Conservation (phyloP, 2,888 invertebrate genomes). For the Philhelius pedissequus region DNA sequence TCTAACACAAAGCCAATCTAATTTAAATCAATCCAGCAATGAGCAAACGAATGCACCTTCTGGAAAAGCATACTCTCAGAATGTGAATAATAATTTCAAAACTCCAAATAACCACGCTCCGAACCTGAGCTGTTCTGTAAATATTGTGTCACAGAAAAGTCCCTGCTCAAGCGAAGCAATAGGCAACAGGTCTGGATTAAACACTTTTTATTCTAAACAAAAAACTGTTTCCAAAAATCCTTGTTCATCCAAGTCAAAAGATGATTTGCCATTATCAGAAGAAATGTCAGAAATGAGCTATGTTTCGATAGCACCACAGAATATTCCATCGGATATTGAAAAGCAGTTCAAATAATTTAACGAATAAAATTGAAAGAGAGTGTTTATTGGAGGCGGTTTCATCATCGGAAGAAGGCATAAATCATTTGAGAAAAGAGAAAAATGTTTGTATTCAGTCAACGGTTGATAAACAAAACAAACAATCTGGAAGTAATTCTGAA, state of each 20-base stretch:
- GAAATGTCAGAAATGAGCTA: neutral
- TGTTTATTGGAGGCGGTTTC: neutral
- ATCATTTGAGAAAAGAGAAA: neutral
- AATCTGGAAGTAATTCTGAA: neutral
- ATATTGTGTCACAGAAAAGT: neutral
- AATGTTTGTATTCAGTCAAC: too few relatives aligned
- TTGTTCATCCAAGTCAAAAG: neutral
- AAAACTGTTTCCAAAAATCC: neutral
- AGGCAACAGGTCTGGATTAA: too few relatives aligned
- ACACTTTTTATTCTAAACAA: neutral
- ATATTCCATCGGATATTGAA: constrained; percentile 28
- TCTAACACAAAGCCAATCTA: constrained; percentile 12
- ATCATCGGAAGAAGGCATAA: neutral
- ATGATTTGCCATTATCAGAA: neutral
- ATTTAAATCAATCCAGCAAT: neutral
- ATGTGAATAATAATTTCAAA: neutral
- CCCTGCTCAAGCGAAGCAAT: too few relatives aligned
- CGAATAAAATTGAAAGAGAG: neutral
- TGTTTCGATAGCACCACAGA: constrained; percentile 15
- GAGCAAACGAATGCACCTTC: neutral
- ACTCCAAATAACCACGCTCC: neutral
- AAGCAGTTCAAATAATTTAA: neutral
- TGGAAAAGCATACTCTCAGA: neutral
- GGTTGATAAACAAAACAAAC: neutral
- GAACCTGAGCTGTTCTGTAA: neutral